Evolutionary conservation across 2,113 vertebrate genomes (phyloP).

Genomic region (Amazona vittata): DNA sequence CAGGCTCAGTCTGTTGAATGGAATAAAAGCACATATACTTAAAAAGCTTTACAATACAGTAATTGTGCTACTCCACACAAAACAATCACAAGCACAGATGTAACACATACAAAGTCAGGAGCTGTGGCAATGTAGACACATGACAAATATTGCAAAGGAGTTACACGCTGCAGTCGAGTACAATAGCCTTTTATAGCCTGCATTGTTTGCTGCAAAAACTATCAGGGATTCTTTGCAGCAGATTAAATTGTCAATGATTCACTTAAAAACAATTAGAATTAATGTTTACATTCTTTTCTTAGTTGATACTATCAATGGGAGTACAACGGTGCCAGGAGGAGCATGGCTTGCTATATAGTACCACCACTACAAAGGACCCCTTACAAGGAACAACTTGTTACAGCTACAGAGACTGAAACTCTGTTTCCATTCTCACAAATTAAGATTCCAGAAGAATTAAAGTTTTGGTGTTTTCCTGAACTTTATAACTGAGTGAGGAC

Average conservation of each 20-base stretch:
- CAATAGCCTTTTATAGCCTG: neutral
- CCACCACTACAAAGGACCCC: neutral
- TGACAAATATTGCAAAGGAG: neutral
- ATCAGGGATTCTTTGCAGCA: neutral
- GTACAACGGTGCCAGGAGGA: slow-evolving; percentile 14
- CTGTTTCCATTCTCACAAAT: neutral
- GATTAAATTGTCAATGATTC: neutral
- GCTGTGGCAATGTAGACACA: neutral
- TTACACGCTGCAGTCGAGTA: neutral
- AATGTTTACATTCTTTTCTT: neutral
- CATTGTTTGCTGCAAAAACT: neutral
- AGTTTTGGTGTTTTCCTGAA: neutral
- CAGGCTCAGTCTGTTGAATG: slow-evolving; percentile 89
- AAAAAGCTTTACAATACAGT: neutral
- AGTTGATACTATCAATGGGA: neutral
- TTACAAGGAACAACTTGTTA: neutral
- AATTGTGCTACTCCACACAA: neutral
- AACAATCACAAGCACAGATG: neutral
- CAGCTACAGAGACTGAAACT: neutral
- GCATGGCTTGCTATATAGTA: neutral
- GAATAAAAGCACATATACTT: slow-evolving; percentile 18
- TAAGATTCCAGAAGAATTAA: neutral
- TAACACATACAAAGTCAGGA: neutral
- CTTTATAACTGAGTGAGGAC: neutral
- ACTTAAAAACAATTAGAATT: neutral